These are phyloP conservation scores for Myrmophylax atrothorax DNA, from an alignment of 2,113 vertebrate species.

Conservation along the genomic window DNA sequence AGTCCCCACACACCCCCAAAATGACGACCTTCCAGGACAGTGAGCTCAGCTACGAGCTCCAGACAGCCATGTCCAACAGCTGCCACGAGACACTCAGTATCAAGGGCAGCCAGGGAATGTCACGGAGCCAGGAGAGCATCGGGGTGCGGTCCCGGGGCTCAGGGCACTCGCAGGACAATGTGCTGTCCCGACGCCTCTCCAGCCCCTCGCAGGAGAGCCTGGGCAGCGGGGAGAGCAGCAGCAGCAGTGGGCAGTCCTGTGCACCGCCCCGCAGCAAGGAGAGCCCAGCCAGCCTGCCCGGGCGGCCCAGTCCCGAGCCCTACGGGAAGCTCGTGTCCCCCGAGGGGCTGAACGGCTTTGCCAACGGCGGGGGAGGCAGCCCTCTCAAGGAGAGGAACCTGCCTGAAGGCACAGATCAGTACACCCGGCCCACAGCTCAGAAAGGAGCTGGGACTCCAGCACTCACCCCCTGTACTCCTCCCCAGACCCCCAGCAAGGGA, in stretches of 20 bases:
- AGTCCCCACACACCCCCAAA: conserved; percentile 80
- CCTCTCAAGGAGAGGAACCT: conserved; percentile 85
- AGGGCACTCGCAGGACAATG: conserved; percentile 85
- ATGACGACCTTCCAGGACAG: conserved; percentile 93
- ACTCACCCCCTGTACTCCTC: conserved; percentile 43
- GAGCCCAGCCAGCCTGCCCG: background rate
- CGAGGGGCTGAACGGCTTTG: background rate
- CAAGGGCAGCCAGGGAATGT: conserved; percentile 77
- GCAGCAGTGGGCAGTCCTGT: conserved; percentile 58
- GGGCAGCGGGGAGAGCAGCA: conserved; percentile 65
- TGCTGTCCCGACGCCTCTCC: conserved; percentile 45
- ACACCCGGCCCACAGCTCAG: conserved; percentile 12
- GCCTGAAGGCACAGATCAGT: conserved; percentile 86
- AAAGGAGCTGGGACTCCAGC: background rate
- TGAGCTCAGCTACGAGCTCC: conserved; percentile 89
- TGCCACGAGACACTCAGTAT: conserved; percentile 75
- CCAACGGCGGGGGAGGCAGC: background rate
- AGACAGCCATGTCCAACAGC: conserved; percentile 85
- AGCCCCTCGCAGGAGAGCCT: conserved; percentile 79
- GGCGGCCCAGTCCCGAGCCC: conserved; percentile 2
- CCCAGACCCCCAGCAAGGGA: conserved; percentile 63
- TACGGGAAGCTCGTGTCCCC: background rate
- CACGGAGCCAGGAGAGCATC: conserved; percentile 91
- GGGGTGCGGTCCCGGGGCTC: conserved; percentile 87
- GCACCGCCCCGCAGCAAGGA: background rate